Conservation (phyloP, 1,140 invertebrate genomes). For the Drosophila subobscura region DNA sequence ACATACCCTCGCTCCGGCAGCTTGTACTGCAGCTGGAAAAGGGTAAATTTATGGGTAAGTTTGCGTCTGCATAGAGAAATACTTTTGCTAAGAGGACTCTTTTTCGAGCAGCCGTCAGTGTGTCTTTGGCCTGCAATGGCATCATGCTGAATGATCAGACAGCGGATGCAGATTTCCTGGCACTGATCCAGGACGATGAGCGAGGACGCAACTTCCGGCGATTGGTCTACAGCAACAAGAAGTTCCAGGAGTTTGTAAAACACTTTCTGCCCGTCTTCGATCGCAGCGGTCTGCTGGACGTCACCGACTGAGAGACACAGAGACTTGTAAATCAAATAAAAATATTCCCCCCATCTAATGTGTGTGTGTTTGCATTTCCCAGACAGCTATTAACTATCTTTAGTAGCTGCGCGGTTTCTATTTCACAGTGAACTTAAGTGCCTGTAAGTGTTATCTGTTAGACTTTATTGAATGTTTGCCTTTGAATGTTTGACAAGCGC, state of each 20-base stretch:
- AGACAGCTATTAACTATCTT: no score
- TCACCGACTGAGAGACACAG: constrained; percentile 32
- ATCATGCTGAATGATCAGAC: constrained; percentile 67
- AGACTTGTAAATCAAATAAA: not conserved
- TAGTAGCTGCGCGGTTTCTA: no score
- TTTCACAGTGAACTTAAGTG: no score
- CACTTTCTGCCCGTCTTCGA: constrained; percentile 67
- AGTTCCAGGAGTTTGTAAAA: constrained; percentile 52
- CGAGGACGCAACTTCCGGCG: constrained; percentile 61
- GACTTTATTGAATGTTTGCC: no score
- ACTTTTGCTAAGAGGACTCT: not conserved
- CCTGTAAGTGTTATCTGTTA: no score
- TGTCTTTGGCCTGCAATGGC: constrained; percentile 47
- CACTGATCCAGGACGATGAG: constrained; percentile 60
- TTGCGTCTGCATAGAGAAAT: not conserved
- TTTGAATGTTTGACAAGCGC: no score
- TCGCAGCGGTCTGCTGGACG: constrained; percentile 66
- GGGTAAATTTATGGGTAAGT: constrained; percentile 70
- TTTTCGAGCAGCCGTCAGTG: constrained; percentile 52
- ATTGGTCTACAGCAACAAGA: constrained; percentile 55
- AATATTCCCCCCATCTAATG: no score
- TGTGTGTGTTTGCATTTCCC: no score
- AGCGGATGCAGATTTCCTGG: constrained; percentile 70
- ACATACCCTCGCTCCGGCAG: constrained; percentile 68
- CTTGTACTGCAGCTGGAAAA: constrained; percentile 65